A percentile compares a stretch with the other conserved stretches of the same genome.
These are phyloP conservation scores for Acanthosepion pharaonis DNA, from an alignment of 2,888 invertebrate genomes.

Conservation along the genomic window DNA sequence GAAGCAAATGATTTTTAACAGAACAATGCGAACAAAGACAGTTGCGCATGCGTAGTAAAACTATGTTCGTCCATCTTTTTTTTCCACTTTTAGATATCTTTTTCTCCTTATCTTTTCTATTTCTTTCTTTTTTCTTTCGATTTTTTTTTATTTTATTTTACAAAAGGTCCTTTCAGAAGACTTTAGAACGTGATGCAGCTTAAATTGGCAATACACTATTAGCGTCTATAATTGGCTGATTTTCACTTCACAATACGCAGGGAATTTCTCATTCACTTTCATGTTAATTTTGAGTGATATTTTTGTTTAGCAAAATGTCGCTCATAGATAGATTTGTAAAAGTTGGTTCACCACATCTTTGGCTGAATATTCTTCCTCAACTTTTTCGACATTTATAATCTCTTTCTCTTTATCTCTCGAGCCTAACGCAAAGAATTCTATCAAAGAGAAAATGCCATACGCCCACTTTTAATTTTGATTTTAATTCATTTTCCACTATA, in stretches of 20 bases:
- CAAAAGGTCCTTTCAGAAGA: not conserved
- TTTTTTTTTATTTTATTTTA: not conserved
- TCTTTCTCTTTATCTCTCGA: not conserved
- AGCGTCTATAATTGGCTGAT: not conserved
- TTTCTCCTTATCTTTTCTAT: not conserved
- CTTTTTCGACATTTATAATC: not conserved
- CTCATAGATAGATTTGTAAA: not conserved
- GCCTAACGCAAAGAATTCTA: no score
- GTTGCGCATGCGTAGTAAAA: not conserved
- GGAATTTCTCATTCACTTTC: not conserved
- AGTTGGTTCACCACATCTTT: not conserved
- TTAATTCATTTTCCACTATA: no score
- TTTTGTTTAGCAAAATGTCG: conserved; percentile 16
- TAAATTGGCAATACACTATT: not conserved
- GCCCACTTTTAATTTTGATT: no score
- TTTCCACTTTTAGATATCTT: not conserved
- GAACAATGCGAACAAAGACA: not conserved
- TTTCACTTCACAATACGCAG: not conserved
- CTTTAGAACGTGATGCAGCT: not conserved
- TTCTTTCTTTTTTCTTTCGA: not conserved
- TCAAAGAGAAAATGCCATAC: no score
- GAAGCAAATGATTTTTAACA: not conserved
- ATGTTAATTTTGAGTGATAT: not conserved
- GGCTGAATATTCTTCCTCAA: not conserved
- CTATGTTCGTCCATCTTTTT: not conserved